Evolutionary conservation across 2,888 invertebrate genomes (phyloP).

Genomic region (Nasonia oneida): DNA sequence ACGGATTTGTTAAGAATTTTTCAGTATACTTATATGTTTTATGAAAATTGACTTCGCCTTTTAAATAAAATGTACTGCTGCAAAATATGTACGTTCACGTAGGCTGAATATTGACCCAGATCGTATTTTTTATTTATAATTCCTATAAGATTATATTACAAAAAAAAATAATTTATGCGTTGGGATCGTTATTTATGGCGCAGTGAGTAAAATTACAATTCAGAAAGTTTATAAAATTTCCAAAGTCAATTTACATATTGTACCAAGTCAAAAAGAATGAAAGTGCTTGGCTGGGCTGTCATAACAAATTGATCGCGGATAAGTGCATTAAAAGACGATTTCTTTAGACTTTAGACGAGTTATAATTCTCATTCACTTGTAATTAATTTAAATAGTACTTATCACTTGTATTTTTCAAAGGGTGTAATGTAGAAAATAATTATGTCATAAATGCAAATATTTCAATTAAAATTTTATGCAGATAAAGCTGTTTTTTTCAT

Average conservation of each 20-base stretch:
- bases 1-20: conserved; percentile 43
- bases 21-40: not conserved
- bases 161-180: too few species aligned
- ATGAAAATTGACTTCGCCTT: conserved; percentile 26
- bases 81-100: not conserved
- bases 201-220: not conserved
- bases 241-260: conserved; percentile 15
- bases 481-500: conserved; percentile 16
- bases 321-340: not conserved
- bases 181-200: too few species aligned
- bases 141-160: too few species aligned
- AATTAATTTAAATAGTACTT: conserved; percentile 20
- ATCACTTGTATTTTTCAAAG: conserved; percentile 24
- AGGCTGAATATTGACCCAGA: not conserved
- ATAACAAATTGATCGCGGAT: not conserved
- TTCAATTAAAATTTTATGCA: conserved; percentile 42
- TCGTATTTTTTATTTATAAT: too few species aligned
- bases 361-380: conserved; percentile 9
- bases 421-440: conserved; percentile 32
- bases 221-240: conserved; percentile 16
- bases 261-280: too few species aligned
- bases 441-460: conserved; percentile 45
- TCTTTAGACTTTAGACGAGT: not conserved
- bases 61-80: not conserved
- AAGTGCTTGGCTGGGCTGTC: too few species aligned